Base-by-base conservation (phyloP, 2,113 vertebrate species). In the Microtus pennsylvanicus region DNA sequence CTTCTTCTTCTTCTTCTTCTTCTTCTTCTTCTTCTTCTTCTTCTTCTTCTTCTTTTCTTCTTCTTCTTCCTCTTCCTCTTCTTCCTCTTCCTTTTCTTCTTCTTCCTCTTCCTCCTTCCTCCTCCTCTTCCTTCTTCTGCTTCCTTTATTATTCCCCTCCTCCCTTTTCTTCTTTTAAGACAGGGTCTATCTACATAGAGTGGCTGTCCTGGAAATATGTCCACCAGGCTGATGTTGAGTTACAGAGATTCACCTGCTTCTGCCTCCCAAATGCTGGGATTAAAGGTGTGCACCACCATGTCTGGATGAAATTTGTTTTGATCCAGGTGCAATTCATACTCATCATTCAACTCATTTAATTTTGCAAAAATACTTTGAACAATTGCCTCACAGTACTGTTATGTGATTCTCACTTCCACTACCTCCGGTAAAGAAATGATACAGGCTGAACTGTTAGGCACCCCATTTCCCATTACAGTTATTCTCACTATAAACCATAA, bases 311-410 rank as follows among this genome's bases (percentile, higher is more conserved):
- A 21, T 58, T 58, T 21, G 58, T 76, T 85, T 86, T 8, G 24
- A 93, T 21, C 58, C 89, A 86, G 77, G 22, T 5, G 26, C 28
- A 77, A 42, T 70, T 90, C 77, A 38, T 86, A 87, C 35, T 87
- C 67, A 70, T 28, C 17, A 80, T 33, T 52, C 83, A 81, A 91
- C 12, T 13, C 4, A 33, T 91, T 47, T 93, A 11, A 87, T 94
- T 69, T 63, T 42, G n/a, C 45, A 67, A 92, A 92, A 89, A 52
- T 26, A 91, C 11, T 75, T 90, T 70, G 19, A 81, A 4, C n/a
- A 6, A 82, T 83, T 82, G 90, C 19, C 42, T 95, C 92, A 81
- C 9, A 55, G 63, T 77, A 75, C 74, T 26, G 63, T 87, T 88
- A 52, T 30, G 3, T 55, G 69, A 87, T n/a, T 63, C 38, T 92